These are phyloP conservation scores for Pycnonotus jocosus DNA, from an alignment of 2,113 vertebrate genomes.

Conservation along the genomic window DNA sequence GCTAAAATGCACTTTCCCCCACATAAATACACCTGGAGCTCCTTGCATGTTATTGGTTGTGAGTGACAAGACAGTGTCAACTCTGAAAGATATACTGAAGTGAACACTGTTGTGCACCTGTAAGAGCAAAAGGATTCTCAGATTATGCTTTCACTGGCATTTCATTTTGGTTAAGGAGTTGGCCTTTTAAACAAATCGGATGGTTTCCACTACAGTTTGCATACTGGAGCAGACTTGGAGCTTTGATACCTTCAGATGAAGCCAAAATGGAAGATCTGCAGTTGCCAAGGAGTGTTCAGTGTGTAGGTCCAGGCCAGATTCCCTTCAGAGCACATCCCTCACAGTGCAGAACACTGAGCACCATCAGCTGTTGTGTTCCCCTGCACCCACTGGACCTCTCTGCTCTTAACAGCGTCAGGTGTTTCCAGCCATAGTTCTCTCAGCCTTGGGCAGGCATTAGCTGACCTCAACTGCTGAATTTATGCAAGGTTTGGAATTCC, in stretches of 20 bases:
- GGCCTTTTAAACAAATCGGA: background rate
- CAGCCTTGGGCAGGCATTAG: background rate
- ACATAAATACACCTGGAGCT: background rate
- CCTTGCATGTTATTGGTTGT: fast-evolving
- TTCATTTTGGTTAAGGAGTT: background rate
- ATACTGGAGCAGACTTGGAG: background rate
- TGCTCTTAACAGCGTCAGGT: background rate
- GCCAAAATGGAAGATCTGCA: background rate
- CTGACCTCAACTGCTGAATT: background rate
- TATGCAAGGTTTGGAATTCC: background rate
- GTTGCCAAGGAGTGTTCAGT: background rate
- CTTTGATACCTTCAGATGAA: background rate
- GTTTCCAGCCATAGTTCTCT: background rate
- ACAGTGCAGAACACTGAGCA: fast-evolving
- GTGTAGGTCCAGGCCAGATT: fast-evolving
- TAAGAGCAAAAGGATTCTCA: background rate
- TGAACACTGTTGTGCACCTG: background rate
- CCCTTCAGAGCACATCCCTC: background rate
- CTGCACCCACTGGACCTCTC: fast-evolving
- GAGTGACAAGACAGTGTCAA: background rate
- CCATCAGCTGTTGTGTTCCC: background rate
- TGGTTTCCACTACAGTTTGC: background rate
- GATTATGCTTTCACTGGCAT: background rate
- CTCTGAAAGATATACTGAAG: background rate
- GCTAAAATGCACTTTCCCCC: background rate